Base-by-base conservation (phyloP, 2,797 vertebrate genomes). In the Thalassophryne amazonica region DNA sequence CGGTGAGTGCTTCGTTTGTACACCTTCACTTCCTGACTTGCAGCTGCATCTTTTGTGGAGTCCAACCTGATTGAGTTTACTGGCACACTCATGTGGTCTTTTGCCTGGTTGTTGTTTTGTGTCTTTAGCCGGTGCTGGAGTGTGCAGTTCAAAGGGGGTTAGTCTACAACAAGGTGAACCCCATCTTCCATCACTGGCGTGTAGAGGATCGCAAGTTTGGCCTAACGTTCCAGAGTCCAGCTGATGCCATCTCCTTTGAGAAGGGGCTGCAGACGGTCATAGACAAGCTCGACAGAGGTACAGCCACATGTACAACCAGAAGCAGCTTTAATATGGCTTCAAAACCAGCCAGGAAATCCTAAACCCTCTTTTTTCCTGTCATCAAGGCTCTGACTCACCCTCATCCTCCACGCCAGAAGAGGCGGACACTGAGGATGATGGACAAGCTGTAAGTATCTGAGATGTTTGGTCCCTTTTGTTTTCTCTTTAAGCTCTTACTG, bases 161-260 rank as follows among this genome's bases (percentile, higher is more conserved):
- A 50, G 91, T 95, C 61, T 95, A 97, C 87, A 95, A 95, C 88
- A 96, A 96, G 77, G 95, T 95, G 76, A 96, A 93, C 78, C 94
- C 93, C 76, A 95, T 97, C 89, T 96, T 96, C 85, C 95, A 97
- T 76, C 94, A 97, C 79, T 96, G 95, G 95, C 92, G 93, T 59
- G 90, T 96, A 27, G 93, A 94, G 15, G 93, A 96, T 58, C 90
- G 88, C 71, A 97, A 94, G 86, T 95, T 96, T 51, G 95, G 94
- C 58, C 91, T 97, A 56, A 97, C 94, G 0, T 96, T 97, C 89
- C 95, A 95, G 90, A 96, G 93, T 78, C 92, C 94, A 0, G 93
- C 93, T 0, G 94, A 96, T 3, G 94, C 94, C 20, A 92, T 92
- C 59, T 93, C 91, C 60, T 96, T 97, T 32, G 94, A 97, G 78